These are phyloP conservation scores for Dreissena polymorpha DNA, from an alignment of 1,140 invertebrate species.

Conservation along the genomic window DNA sequence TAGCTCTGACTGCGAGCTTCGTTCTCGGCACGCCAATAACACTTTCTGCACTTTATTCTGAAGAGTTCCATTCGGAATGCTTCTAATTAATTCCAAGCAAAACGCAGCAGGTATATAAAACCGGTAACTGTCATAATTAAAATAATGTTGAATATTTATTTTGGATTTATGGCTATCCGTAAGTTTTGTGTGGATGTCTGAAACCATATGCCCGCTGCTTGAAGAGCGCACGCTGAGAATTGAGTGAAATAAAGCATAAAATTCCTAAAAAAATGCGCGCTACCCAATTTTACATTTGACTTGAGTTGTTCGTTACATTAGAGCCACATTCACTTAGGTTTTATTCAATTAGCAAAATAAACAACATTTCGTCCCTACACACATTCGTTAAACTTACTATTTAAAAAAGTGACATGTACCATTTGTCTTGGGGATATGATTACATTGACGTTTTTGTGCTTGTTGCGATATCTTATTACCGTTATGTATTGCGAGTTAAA, in stretches of 20 bases:
- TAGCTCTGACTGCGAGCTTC: slow-evolving; percentile 24
- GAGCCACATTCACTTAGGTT: slow-evolving; percentile 41
- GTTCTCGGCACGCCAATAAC: slow-evolving; percentile 45
- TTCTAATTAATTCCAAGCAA: slow-evolving; percentile 50
- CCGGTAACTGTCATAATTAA: slow-evolving; percentile 53
- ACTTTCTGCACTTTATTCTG: slow-evolving; percentile 37
- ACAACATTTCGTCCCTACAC: slow-evolving; percentile 32
- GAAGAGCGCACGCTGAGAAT: slow-evolving; percentile 43
- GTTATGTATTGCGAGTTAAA: too few species aligned
- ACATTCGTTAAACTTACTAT: slow-evolving; percentile 4
- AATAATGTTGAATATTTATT: slow-evolving; percentile 57
- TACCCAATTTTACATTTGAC: slow-evolving; percentile 38
- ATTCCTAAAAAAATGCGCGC: slow-evolving; percentile 25
- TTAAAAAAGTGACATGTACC: slow-evolving; percentile 40
- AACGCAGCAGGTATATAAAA: slow-evolving; percentile 52
- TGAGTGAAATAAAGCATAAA: slow-evolving; percentile 54
- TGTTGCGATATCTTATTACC: too few species aligned
- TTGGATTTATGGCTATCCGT: slow-evolving; percentile 58
- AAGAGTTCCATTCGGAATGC: slow-evolving; percentile 46
- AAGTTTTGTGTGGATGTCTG: slow-evolving; percentile 45
- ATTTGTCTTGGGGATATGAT: neutral
- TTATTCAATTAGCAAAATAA: slow-evolving; percentile 53
- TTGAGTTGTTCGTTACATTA: slow-evolving; percentile 36
- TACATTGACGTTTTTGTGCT: too few species aligned
- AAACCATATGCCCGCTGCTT: slow-evolving; percentile 51